A percentile compares a stretch with the other conserved stretches of the same genome.
These are phyloP conservation scores for Trissoscelio sp. DNA, from an alignment of 2,888 invertebrate species.

Conservation along the genomic window DNA sequence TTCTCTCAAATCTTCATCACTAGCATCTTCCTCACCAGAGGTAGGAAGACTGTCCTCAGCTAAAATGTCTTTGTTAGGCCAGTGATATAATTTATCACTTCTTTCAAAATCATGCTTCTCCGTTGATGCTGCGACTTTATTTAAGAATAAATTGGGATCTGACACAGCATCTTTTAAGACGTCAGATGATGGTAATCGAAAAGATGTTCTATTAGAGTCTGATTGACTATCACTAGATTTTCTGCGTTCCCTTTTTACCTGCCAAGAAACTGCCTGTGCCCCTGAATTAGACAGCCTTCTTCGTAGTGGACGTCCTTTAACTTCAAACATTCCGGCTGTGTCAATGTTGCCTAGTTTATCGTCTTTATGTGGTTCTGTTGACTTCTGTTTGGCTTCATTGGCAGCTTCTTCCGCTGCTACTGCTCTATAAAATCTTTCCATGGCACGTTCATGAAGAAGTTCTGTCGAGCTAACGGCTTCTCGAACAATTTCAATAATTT, in stretches of 20 bases:
- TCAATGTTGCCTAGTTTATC: slow-evolving; percentile 51
- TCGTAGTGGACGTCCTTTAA: slow-evolving; percentile 74
- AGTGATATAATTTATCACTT: slow-evolving; percentile 72
- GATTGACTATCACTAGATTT: slow-evolving; percentile 80
- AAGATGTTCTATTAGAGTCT: slow-evolving; percentile 64
- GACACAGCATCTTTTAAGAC: slow-evolving; percentile 73
- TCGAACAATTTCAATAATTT: slow-evolving; percentile 85
- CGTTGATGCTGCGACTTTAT: slow-evolving; percentile 26
- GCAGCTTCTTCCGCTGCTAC: slow-evolving; percentile 90
- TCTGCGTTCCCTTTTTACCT: slow-evolving; percentile 76
- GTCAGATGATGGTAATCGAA: slow-evolving; percentile 65
- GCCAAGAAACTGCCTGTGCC: slow-evolving; percentile 77
- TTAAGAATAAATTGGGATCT: slow-evolving; percentile 78
- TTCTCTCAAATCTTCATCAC: slow-evolving; percentile 78
- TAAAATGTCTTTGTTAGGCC: slow-evolving; percentile 73
- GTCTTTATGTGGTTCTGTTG: slow-evolving; percentile 31
- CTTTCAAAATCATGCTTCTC: slow-evolving; percentile 25
- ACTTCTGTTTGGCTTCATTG: slow-evolving; percentile 80
- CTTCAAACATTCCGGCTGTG: slow-evolving; percentile 41
- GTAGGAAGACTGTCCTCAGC: slow-evolving; percentile 75
- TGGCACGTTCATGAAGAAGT: slow-evolving; percentile 91
- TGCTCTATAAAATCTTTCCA: slow-evolving; percentile 92
- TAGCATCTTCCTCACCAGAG: slow-evolving; percentile 74
- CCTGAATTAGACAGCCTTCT: slow-evolving; percentile 84
- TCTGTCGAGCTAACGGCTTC: slow-evolving; percentile 93